phyloP scores from a whole-genome alignment of 2,797 vertebrate species.

The Malurus leucopterus region DNA sequence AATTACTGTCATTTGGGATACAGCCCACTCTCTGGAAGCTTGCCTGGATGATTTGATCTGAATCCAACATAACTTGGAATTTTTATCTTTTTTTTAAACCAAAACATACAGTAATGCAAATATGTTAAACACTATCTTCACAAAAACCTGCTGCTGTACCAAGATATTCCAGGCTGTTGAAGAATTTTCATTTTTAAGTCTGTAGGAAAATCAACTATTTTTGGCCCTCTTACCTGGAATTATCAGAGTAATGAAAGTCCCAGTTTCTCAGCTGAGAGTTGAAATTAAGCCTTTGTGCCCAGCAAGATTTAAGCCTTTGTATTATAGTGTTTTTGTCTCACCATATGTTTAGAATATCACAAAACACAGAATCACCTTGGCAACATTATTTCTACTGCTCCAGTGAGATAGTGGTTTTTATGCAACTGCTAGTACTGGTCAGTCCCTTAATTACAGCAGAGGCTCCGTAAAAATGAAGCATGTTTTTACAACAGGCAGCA shows the following conservation, averaged over 20 bases:
- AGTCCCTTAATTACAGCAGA: not conserved
- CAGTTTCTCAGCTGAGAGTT: not conserved
- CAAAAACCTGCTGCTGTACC: constrained; percentile 13
- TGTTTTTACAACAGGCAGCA: not conserved
- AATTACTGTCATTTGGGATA: constrained; percentile 45
- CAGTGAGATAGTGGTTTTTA: constrained; percentile 33
- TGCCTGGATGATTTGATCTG: constrained; percentile 30
- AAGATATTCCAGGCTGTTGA: not conserved
- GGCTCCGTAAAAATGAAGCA: not conserved
- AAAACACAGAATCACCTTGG: constrained; percentile 5
- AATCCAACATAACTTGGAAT: not conserved
- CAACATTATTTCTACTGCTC: constrained; percentile 16
- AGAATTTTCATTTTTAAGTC: not conserved
- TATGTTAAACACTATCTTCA: not conserved
- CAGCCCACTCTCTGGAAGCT: not conserved
- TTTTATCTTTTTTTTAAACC: not conserved
- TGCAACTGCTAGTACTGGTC: not conserved
- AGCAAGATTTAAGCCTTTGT: constrained; percentile 8
- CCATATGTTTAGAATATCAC: constrained; percentile 30
- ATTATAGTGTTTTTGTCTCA: not conserved
- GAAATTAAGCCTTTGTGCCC: not conserved
- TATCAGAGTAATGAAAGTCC: constrained; percentile 17
- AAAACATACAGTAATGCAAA: not conserved
- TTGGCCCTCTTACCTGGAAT: constrained; percentile 8
- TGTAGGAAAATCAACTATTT: not conserved